phyloP scores from a whole-genome alignment of 2,113 vertebrate species.

The Xerus inauris region DNA sequence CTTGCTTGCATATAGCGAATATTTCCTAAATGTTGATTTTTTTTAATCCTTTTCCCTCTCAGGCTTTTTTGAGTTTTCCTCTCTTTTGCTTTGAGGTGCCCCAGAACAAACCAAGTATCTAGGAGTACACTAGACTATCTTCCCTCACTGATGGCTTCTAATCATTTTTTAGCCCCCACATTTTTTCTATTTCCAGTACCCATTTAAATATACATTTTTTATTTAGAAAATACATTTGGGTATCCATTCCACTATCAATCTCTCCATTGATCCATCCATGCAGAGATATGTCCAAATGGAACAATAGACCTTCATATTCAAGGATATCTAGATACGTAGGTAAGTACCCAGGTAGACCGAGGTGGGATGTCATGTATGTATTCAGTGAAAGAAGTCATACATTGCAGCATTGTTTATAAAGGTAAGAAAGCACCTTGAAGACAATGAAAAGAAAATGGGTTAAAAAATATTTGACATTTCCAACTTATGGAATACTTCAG shows the following conservation, averaged over 20 bases:
- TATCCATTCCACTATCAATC: neutral
- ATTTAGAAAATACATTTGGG: too few species aligned
- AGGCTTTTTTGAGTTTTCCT: neutral
- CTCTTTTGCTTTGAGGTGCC: neutral
- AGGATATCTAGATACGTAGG: too few species aligned
- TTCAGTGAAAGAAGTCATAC: neutral
- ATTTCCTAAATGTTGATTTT: neutral
- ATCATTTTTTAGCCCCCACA: too few species aligned
- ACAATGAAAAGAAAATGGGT: neutral
- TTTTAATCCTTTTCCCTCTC: neutral
- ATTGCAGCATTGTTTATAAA: neutral
- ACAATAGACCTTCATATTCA: neutral
- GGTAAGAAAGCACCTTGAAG: too few species aligned
- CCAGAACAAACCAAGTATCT: neutral
- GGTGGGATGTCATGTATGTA: neutral
- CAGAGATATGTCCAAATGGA: neutral
- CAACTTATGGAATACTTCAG: too few species aligned
- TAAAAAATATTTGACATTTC: neutral
- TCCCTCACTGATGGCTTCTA: too few species aligned
- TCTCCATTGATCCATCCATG: neutral
- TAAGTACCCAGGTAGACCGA: neutral
- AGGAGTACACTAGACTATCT: too few species aligned
- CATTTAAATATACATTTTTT: too few species aligned
- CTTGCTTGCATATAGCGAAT: neutral
- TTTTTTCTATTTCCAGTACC: too few species aligned